A percentile compares a stretch with the other conserved stretches of the same genome.
Evolutionary conservation across 1,140 invertebrate genomes (phyloP).

Genomic region (Schlechtendalia chinensis): DNA sequence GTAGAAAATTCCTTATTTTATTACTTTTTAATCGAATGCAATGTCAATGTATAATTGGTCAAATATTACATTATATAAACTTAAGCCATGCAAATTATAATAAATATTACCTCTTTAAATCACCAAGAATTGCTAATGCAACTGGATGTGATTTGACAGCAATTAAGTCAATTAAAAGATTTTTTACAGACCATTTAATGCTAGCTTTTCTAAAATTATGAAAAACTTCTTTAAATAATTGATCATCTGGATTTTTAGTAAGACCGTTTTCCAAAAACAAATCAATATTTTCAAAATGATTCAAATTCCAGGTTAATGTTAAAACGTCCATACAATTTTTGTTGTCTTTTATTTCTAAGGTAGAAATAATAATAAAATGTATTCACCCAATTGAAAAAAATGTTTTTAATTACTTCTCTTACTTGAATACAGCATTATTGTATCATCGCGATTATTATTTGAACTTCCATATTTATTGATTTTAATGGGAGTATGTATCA

Average conservation of each 20-base stretch:
- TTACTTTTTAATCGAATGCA: too few species aligned
- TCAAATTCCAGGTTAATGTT: constrained; percentile 27
- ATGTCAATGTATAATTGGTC: too few species aligned
- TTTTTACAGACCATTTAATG: constrained; percentile 33
- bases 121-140: not conserved
- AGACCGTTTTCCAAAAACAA: constrained; percentile 16
- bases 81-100: not conserved
- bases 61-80: too few species aligned
- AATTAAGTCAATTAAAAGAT: constrained; percentile 13
- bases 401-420: not conserved
- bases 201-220: constrained; percentile 17
- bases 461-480: not conserved
- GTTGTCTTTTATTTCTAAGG: constrained; percentile 35
- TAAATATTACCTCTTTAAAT: constrained; percentile 41
- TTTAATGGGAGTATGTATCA: constrained; percentile 9
- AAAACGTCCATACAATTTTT: constrained; percentile 9
- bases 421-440: not conserved
- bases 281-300: constrained; percentile 15
- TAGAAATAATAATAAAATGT: not conserved
- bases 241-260: not conserved
- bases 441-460: not conserved
- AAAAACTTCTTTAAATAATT: not conserved
- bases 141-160: constrained; percentile 10
- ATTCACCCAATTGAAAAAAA: not conserved
- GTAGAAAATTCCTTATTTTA: too few species aligned